phyloP scores from a whole-genome alignment of 2,113 vertebrate species.

The Phoxinus phoxinus region DNA sequence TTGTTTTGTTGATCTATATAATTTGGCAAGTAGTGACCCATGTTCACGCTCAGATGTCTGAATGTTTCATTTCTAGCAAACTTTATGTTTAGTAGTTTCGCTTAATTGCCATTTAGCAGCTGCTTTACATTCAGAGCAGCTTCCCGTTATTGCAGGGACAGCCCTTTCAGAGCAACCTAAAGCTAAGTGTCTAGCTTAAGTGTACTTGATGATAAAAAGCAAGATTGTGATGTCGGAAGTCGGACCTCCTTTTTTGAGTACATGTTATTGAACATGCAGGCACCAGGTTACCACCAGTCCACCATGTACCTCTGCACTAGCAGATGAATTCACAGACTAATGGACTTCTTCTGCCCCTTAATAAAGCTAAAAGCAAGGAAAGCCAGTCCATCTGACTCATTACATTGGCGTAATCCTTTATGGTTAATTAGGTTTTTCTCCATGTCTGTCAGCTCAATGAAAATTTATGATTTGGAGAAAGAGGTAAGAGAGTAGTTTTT shows the following conservation, averaged over 20 bases:
- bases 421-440: constrained; percentile 63
- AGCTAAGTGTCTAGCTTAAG: neutral
- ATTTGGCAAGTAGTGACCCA: neutral
- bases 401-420: constrained; percentile 68
- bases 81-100: neutral
- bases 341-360: constrained; percentile 61
- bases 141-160: neutral
- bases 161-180: neutral
- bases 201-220: constrained; percentile 7
- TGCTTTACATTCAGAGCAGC: neutral
- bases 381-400: constrained; percentile 62
- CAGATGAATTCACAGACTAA: constrained; percentile 65
- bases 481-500: constrained; percentile 29
- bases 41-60: neutral
- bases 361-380: constrained; percentile 71
- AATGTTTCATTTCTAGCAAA: neutral
- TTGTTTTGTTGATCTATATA: constrained; percentile 5
- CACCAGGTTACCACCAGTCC: neutral
- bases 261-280: neutral
- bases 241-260: neutral
- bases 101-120: neutral
- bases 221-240: neutral
- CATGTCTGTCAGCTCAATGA: constrained; percentile 56
- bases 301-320: neutral
- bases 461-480: constrained; percentile 60